phyloP scores from a whole-genome alignment of 2,797 vertebrate species.

The Pelodytes ibericus region DNA sequence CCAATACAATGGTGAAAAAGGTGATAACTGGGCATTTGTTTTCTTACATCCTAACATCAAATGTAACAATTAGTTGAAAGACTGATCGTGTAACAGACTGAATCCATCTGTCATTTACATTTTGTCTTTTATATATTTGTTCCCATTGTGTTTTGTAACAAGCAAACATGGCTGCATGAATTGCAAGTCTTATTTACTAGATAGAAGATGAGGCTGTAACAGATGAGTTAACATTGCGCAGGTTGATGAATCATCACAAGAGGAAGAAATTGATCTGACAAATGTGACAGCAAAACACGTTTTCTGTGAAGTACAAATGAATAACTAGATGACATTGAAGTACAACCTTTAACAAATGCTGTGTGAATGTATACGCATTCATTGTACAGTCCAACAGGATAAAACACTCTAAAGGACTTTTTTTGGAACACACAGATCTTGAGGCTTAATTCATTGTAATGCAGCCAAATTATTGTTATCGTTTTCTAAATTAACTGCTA shows the following conservation, averaged over 20 bases:
- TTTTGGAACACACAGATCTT: no score
- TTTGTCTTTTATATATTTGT: not conserved
- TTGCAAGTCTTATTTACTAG: not conserved
- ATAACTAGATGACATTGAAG: not conserved
- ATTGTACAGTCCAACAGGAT: not conserved
- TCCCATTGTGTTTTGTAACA: not conserved
- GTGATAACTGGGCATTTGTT: no score
- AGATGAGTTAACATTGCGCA: conserved; percentile 4
- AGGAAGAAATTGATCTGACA: not conserved
- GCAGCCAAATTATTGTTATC: no score
- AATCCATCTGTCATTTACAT: no score
- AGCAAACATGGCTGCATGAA: not conserved
- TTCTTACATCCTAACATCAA: no score
- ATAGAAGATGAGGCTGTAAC: not conserved
- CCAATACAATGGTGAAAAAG: no score
- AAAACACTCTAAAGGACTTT: not conserved
- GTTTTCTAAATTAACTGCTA: no score
- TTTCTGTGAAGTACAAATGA: not conserved
- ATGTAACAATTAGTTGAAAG: no score
- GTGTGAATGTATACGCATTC: not conserved
- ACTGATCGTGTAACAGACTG: no score
- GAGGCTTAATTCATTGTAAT: no score
- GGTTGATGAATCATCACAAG: not conserved
- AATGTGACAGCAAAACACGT: not conserved
- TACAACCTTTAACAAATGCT: not conserved